Base-by-base conservation (phyloP, 35 echinoderm and acorn worm genomes). In the Heliocidaris tuberculata region DNA sequence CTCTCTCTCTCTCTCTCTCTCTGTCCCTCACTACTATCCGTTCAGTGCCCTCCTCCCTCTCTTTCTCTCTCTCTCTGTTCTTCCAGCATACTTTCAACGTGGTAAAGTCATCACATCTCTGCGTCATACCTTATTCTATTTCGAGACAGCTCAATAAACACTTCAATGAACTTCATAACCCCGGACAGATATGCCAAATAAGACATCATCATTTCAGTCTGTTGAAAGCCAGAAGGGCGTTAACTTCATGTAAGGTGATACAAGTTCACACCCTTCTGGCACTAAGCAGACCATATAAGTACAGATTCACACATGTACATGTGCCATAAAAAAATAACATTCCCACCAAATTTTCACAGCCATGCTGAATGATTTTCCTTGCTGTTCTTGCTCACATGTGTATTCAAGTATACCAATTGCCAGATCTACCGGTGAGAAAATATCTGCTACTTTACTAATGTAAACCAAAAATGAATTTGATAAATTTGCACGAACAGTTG, bases 141-240 rank as follows among this genome's bases (percentile, higher is more conserved):
- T 78, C 65, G 19, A 78, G 65, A n/a, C 65, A 78, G 65, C 65
- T 78, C 65, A 78, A 78, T 78, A 78, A 78, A 78, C 65, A 78
- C 65, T n/a, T n/a, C 65, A 27, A 7, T 78, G 65, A 78, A 78
- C 65, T 78, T 78, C 65, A 78, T 78, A 78, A 78, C 65, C 65
- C 27, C 65, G 1, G 27, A 2, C 27, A 78, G 65, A 78, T 78
- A 78, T 27, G 21, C 59, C 15, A 27, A 78, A 78, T 78, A 78
- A 78, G 65, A 78, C 65, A 78, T 78, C 65, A 78, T 78, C n/a
- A 78, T 56, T 52, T n/a, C n/a, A 42, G 3, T 42, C 35, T 42
- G 35, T 42, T 42, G 35, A 42, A 3, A 42, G 35, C 35, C 35
- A 42, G 0, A 42, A 42, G 52, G 52, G 1, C 52, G 6, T 56